Base-by-base conservation (phyloP, 2,113 vertebrate species). In the Syngnathus typhle region DNA sequence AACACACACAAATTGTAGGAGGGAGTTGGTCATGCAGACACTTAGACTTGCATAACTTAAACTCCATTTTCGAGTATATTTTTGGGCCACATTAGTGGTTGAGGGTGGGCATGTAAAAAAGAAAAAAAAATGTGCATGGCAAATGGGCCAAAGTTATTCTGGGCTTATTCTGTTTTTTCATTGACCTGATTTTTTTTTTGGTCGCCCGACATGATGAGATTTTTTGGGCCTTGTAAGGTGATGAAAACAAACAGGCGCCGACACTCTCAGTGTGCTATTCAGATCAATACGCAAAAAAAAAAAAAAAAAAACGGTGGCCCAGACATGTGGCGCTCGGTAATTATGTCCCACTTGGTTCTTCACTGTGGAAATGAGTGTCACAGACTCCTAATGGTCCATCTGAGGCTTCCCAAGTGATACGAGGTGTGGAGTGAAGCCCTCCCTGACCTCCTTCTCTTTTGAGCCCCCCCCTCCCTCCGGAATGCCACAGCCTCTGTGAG, bases 371-470 rank as follows among this genome's bases (percentile, higher is more conserved):
- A 76, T 62, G 58, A 78, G 65, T 43, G 38, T 58, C 2, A 5
- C 47, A 8, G 16, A 74, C 59, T 75, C 79, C 64, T 71, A 32
- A 54, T 76, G 68, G 68, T 68, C 63, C 58, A 75, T 80, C 75
- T 68, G 55, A 76, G 77, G 67, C 67, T 75, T 76, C 78, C 64
- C 66, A 65, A 60, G 51, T 78, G 72, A 69, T 39, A n/a, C 21
- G 52, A n/a, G 19, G 49, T n/a, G 8, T 4, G 19, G 60, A 54
- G 58, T 55, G 46, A 44, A 75, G 63, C 75, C 63, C 51, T 70
- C 46, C 47, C 70, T 79, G 76, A 77, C 78, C 78, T 82, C 51
- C 67, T 77, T 74, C 72, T 76, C 75, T 83, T 80, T 76, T 65
- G 77, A 78, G 52, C 52, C 58, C 15, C 5, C 15, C 44, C 13